Evolutionary conservation across 2,113 vertebrate species (phyloP).

Genomic region (Malurus alboscapulatus): DNA sequence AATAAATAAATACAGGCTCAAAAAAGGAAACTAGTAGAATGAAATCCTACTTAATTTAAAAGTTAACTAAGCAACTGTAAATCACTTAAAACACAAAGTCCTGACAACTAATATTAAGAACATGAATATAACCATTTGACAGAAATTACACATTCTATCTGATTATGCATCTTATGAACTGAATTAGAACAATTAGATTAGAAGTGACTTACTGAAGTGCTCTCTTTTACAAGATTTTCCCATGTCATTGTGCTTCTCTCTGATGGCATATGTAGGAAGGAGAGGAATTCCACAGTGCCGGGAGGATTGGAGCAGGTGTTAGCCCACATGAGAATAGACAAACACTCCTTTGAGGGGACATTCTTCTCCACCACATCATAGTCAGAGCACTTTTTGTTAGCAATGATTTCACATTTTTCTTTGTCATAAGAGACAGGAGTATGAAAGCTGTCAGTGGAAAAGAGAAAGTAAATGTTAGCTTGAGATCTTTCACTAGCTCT

Average conservation of each 20-base stretch:
- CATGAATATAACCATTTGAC: neutral
- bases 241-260: neutral
- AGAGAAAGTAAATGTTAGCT: neutral
- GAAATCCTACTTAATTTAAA: neutral
- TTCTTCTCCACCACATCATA: neutral
- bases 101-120: neutral
- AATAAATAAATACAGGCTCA: neutral
- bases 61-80: neutral
- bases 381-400: neutral
- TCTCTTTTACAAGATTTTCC: neutral
- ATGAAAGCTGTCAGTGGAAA: neutral
- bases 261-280: neutral
- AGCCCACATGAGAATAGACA: neutral
- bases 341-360: neutral
- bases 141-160: neutral
- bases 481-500: neutral
- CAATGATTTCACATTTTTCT: neutral
- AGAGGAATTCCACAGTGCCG: neutral
- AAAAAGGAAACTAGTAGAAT: neutral
- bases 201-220: neutral
- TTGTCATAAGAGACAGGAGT: neutral
- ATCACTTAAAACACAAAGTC: neutral
- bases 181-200: neutral
- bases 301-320: neutral
- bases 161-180: neutral